Percentiles rank a stretch among this genome's conserved stretches.
Evolutionary conservation across 2,113 vertebrate species (phyloP).

Genomic region (Lipophrys pholis): DNA sequence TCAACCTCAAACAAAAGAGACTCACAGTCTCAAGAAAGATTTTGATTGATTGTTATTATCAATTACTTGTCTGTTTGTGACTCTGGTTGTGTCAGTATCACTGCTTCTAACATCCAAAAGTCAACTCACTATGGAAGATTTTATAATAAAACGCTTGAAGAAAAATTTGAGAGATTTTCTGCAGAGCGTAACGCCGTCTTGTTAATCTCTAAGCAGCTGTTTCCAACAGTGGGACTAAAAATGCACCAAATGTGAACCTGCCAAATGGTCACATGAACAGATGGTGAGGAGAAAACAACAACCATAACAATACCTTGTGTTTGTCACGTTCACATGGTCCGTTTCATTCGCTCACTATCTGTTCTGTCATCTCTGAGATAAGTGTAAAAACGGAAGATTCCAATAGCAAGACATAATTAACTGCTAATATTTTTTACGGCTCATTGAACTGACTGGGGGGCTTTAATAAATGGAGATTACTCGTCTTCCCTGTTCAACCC

Average conservation of each 20-base stretch:
- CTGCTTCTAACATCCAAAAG: background rate
- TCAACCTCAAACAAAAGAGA: background rate
- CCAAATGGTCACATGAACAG: conserved; percentile 18
- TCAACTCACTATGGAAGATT: background rate
- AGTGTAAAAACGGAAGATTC: no score
- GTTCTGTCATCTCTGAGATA: no score
- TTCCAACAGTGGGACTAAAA: conserved; percentile 8
- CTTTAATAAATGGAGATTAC: no score
- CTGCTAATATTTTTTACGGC: no score
- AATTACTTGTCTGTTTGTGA: no score
- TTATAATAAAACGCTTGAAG: background rate
- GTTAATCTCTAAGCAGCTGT: background rate
- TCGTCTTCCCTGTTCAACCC: no score
- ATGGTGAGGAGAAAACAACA: conserved; percentile 34
- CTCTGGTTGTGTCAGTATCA: background rate
- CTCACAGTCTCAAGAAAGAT: background rate
- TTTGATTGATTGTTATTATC: no score
- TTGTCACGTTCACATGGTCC: no score
- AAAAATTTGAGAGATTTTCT: background rate
- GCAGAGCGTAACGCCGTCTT: background rate
- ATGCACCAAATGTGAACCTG: conserved; percentile 33
- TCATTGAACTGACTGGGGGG: no score
- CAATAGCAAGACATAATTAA: no score
- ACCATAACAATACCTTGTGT: background rate
- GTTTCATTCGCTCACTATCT: no score